Conservation (phyloP, 2,797 vertebrate species). For the Xiphophorus birchmanni region DNA sequence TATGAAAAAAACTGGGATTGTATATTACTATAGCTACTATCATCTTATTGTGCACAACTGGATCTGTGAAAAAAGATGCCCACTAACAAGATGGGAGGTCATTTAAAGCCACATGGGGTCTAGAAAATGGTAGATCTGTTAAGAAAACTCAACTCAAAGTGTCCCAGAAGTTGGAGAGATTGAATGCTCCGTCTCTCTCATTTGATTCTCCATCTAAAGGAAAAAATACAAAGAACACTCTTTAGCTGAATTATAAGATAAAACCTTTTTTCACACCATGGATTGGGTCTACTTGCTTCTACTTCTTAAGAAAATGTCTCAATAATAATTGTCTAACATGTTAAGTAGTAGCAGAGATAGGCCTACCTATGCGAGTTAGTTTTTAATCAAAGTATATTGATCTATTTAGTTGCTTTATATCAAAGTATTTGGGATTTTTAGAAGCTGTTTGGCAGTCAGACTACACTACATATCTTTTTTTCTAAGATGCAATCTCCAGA, state of each 20-base stretch:
- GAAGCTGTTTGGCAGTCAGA: neutral
- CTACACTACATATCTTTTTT: neutral
- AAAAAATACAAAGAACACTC: neutral
- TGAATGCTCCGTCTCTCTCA: conserved; percentile 80
- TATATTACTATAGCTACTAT: neutral
- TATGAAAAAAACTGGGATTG: neutral
- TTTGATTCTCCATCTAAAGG: conserved; percentile 84
- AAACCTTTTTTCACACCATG: neutral
- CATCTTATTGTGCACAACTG: neutral
- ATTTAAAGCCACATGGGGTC: neutral
- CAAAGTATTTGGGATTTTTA: neutral
- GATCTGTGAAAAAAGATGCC: neutral
- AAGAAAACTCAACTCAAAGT: conserved; percentile 82
- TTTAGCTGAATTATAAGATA: neutral
- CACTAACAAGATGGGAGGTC: neutral
- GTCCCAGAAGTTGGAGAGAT: conserved; percentile 86
- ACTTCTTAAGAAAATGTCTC: neutral
- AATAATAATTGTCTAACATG: neutral
- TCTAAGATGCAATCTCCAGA: neutral
- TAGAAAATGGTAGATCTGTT: neutral
- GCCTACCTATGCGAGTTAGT: neutral
- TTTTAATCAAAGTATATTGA: neutral
- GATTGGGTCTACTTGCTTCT: neutral
- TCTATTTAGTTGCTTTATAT: too few relatives aligned
- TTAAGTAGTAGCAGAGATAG: neutral